Evolutionary conservation across 2,888 invertebrate species (phyloP), one percentile per base, ranked within the genome.

Genomic region (Rhodophaea formosa): DNA sequence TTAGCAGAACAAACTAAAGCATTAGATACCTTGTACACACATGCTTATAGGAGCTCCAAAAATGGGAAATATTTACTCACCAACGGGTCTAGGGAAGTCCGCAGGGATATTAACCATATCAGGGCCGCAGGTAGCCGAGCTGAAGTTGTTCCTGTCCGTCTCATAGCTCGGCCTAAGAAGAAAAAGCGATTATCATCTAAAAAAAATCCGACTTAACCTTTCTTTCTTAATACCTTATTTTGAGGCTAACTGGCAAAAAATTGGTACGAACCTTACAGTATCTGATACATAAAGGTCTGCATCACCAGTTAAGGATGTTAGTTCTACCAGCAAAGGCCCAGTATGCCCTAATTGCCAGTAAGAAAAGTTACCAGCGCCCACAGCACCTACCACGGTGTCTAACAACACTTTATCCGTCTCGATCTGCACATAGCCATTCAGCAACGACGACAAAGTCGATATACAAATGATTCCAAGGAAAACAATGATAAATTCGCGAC

Each of bases 271-370:
- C 90, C 88, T 84, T 51, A 80, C 63, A 35, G 72, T 78, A 64
- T 90, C 88, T 1, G 89, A 80, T 0, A 91, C 83, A 55, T 88
- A 91, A 8, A 91, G 75, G 59, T 91, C 91, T 0, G 90, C 91
- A 58, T 91, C 91, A 2, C 91, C 91, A 0, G 76, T 64, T 35
- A 88, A 14, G 1, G 89, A 86, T 0, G 80, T 85, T 8, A 91
- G 57, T 66, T 90, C 89, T 0, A 91, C 78, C 29, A 84, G 58
- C 43, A 91, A 52, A 14, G 84, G 85, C 0, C 91, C 90, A 0
- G 70, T 69, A 43, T 90, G 86, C 0, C 84, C 85, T 8, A 88
- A 68, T 69, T 89, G 88, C 91, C 90, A 91, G 58, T 88, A 91
- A 0, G 91, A 87, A 63, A 88, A 89, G 73, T 90, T 90, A 0